A percentile compares a stretch with the other conserved stretches of the same genome.
phyloP scores from a whole-genome alignment of 23 tunicate species.

The Trididemnum clinides region DNA sequence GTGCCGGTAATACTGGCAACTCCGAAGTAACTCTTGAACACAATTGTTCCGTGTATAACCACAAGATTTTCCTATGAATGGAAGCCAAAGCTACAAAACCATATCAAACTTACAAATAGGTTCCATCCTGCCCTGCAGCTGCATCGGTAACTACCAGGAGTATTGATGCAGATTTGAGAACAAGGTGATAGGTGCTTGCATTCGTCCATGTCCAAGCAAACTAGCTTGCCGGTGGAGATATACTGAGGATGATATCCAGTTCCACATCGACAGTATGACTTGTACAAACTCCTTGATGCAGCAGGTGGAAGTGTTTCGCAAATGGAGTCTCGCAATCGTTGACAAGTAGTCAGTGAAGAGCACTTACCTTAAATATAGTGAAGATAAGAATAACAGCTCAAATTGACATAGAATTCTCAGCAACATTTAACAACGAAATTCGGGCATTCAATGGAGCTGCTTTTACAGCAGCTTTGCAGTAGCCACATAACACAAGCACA shows the following conservation, averaged over 20 bases:
- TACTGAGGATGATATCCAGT: slow-evolving; percentile 28
- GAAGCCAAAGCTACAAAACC: too few relatives aligned
- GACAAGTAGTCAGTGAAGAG: background rate
- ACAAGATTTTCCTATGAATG: too few relatives aligned
- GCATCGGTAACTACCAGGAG: slow-evolving; percentile 51
- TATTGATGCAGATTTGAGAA: slow-evolving; percentile 65
- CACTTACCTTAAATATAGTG: slow-evolving; percentile 2
- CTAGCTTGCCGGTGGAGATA: background rate
- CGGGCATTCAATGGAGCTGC: too few relatives aligned
- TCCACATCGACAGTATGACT: slow-evolving; percentile 54
- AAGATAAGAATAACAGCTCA: too few relatives aligned
- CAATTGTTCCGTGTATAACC: too few relatives aligned
- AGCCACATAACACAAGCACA: too few relatives aligned
- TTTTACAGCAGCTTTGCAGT: too few relatives aligned
- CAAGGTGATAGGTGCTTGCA: slow-evolving; percentile 58
- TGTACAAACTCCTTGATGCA: slow-evolving; percentile 49
- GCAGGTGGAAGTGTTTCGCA: slow-evolving; percentile 56
- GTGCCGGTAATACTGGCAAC: too few relatives aligned
- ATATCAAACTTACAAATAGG: slow-evolving; percentile 10
- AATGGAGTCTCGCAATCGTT: background rate
- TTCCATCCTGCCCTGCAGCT: slow-evolving; percentile 51
- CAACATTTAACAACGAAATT: too few relatives aligned
- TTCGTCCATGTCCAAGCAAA: slow-evolving; percentile 67
- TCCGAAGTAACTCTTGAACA: too few relatives aligned
- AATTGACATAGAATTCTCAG: too few relatives aligned